phyloP scores from a whole-genome alignment of 2,113 vertebrate species.

The Seriola rivoliana region DNA sequence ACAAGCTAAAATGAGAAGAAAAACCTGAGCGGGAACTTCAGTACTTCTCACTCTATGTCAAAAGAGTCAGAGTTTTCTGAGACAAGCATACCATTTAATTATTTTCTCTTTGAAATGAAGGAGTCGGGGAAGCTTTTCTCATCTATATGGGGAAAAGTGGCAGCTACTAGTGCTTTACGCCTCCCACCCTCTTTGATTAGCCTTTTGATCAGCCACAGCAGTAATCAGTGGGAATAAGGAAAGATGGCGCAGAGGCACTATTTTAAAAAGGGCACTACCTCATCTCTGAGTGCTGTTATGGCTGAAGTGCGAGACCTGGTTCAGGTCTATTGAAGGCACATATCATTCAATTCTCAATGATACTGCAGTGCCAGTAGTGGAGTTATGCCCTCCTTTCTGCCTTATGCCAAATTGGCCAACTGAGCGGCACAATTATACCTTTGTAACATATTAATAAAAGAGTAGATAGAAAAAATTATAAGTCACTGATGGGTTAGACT shows the following conservation, averaged over 20 bases:
- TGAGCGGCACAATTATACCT: conserved; percentile 73
- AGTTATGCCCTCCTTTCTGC: conserved; percentile 55
- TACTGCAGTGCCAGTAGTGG: conserved; percentile 37
- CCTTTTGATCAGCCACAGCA: conserved; percentile 76
- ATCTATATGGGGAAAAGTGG: conserved; percentile 55
- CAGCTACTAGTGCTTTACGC: conserved; percentile 49
- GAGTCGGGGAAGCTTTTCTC: conserved; percentile 42
- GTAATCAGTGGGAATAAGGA: conserved; percentile 71
- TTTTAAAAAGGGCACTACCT: conserved; percentile 65
- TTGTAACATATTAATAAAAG: conserved; percentile 66
- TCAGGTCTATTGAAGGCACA: conserved; percentile 52
- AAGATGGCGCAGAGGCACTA: conserved; percentile 56
- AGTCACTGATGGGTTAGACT: conserved; percentile 36
- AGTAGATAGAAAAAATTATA: conserved; percentile 61
- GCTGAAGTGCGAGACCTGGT: conserved; percentile 54
- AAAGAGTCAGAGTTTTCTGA: conserved; percentile 48
- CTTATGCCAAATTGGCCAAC: conserved; percentile 63
- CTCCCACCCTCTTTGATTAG: conserved; percentile 75
- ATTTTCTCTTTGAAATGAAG: conserved; percentile 65
- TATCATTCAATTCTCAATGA: conserved; percentile 44
- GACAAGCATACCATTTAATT: conserved; percentile 65
- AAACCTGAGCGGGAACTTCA: conserved; percentile 12
- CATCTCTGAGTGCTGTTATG: conserved; percentile 56
- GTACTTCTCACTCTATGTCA: conserved; percentile 15
- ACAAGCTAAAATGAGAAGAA: not conserved